Percentiles rank a stretch among this genome's conserved stretches.
phyloP scores from a whole-genome alignment of 64 coral and sea anemone genomes.

The Dendronephthya gigantea region DNA sequence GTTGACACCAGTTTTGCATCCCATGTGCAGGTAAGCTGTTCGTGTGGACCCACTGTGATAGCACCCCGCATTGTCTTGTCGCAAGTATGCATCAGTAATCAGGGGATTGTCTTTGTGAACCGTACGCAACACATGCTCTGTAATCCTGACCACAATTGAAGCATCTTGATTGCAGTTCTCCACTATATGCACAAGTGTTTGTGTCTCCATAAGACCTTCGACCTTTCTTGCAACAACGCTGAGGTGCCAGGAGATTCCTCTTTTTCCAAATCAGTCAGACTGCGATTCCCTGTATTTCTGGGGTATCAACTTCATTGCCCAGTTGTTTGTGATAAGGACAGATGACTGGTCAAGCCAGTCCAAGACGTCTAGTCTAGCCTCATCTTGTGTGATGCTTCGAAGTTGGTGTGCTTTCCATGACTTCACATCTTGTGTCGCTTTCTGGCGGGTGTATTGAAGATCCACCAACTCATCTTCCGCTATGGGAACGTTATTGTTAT shows the following conservation, averaged over 20 bases:
- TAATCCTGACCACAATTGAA: constrained; percentile 14
- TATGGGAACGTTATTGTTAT: neutral
- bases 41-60: constrained; percentile 18
- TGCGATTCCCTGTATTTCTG: constrained; percentile 4
- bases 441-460: constrained; percentile 21
- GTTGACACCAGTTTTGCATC: neutral
- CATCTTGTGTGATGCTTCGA: constrained; percentile 17
- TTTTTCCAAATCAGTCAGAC: constrained; percentile 11
- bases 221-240: neutral
- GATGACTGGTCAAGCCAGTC: constrained; percentile 1
- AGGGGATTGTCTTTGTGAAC: constrained; percentile 20
- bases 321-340: constrained; percentile 15
- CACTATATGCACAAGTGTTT: constrained; percentile 34
- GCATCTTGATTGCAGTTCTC: constrained; percentile 20
- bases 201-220: neutral
- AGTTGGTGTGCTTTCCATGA: constrained; percentile 29
- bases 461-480: constrained; percentile 13
- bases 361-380: constrained; percentile 15
- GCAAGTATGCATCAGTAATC: constrained; percentile 13
- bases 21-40: neutral
- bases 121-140: constrained; percentile 27
- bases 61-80: constrained; percentile 46
- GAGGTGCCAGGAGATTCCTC: neutral
- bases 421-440: constrained; percentile 3
- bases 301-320: constrained; percentile 20